Conservation (phyloP, 2,888 invertebrate species). For the Xanthia togata region DNA sequence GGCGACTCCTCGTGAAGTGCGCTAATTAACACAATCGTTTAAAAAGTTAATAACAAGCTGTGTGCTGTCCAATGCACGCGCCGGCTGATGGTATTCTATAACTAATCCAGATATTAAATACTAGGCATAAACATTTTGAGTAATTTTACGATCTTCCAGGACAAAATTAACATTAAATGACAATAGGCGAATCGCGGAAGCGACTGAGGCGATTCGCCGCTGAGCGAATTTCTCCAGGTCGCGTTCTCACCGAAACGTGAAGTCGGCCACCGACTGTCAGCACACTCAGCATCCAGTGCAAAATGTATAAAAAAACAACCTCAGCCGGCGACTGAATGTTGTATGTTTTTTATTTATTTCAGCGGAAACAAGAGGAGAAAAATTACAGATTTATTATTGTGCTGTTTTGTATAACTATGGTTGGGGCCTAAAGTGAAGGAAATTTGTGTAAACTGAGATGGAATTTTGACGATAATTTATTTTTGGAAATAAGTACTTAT, state of each 20-base stretch:
- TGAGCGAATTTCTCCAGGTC: not conserved
- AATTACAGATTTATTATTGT: not conserved
- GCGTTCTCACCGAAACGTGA: not conserved
- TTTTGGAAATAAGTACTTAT: not conserved
- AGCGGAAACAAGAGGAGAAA: not conserved
- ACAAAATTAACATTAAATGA: not conserved
- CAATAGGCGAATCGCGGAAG: not conserved
- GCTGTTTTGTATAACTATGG: not conserved
- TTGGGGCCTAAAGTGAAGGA: not conserved
- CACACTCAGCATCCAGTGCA: not conserved
- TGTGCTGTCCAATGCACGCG: constrained; percentile 84
- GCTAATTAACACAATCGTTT: constrained; percentile 89
- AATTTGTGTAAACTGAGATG: not conserved
- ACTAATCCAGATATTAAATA: constrained; percentile 47
- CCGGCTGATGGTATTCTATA: constrained; percentile 71
- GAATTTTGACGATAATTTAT: not conserved
- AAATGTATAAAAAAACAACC: not conserved
- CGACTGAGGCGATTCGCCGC: no score
- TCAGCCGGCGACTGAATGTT: not conserved
- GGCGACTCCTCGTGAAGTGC: constrained; percentile 79
- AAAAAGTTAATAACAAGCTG: constrained; percentile 87
- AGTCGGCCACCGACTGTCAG: not conserved
- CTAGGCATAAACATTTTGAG: constrained; percentile 1
- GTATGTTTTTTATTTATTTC: not conserved
- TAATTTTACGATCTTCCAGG: not conserved